Evolutionary conservation across 2,113 vertebrate genomes (phyloP).

Genomic region (Dolichallabes microphthalmus): DNA sequence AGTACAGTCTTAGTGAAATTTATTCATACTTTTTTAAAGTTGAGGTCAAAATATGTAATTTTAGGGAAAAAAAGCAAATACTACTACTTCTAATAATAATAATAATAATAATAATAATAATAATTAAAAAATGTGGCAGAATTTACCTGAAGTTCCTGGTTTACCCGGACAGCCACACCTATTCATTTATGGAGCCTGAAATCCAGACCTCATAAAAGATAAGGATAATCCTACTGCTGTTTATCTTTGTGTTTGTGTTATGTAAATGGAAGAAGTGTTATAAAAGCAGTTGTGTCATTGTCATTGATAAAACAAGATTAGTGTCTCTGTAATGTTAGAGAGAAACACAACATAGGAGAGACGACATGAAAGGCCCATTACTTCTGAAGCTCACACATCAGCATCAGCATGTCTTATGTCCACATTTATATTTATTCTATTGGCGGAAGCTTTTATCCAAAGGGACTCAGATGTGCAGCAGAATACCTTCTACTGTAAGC

Average conservation of each 20-base stretch:
- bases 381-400: neutral
- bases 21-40: neutral
- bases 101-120: no score
- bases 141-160: neutral
- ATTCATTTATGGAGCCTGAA: neutral
- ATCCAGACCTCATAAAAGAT: neutral
- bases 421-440: conserved; percentile 15
- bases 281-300: conserved; percentile 6
- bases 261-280: neutral
- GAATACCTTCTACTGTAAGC: neutral
- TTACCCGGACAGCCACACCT: neutral
- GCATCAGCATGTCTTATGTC: conserved; percentile 8
- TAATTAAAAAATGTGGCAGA: neutral
- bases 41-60: neutral
- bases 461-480: neutral
- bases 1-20: neutral
- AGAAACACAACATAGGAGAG: neutral
- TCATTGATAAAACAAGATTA: conserved; percentile 16
- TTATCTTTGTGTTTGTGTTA: neutral
- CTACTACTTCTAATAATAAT: no score
- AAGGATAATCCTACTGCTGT: neutral
- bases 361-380: conserved; percentile 13
- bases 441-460: conserved; percentile 18
- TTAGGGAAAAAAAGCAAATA: no score
- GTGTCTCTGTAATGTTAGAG: conserved; percentile 2